These are phyloP conservation scores for Thysanoteuthis rhombus DNA, from an alignment of 2,888 invertebrate species.

Conservation along the genomic window DNA sequence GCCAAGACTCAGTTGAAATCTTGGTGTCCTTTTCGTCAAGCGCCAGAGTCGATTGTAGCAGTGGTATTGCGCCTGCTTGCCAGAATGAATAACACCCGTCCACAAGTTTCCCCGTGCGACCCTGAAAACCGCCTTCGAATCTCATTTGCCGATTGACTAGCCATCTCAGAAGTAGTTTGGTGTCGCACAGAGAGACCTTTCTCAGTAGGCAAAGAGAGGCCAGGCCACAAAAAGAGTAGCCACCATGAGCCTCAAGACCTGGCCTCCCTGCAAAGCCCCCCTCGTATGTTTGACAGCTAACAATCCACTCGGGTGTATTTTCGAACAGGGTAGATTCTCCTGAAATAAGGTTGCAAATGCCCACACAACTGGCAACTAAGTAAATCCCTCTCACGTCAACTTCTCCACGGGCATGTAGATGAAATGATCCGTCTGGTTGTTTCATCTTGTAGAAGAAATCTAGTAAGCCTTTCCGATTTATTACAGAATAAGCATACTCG, in stretches of 20 bases:
- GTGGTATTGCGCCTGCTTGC: slow-evolving; percentile 93
- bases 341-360: slow-evolving; percentile 80
- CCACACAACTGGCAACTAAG: slow-evolving; percentile 91
- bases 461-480: slow-evolving; percentile 81
- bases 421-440: slow-evolving; percentile 88
- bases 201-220: slow-evolving; percentile 87
- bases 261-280: slow-evolving; percentile 96
- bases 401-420: slow-evolving; percentile 91
- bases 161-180: slow-evolving; percentile 84
- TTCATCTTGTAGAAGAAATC: slow-evolving; percentile 83
- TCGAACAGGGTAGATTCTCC: slow-evolving; percentile 79
- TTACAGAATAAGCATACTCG: slow-evolving; percentile 85
- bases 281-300: slow-evolving; percentile 95
- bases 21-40: slow-evolving; percentile 43
- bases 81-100: slow-evolving; percentile 99
- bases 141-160: slow-evolving; percentile 89
- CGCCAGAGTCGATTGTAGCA: slow-evolving; percentile 74
- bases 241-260: slow-evolving; percentile 97
- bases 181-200: slow-evolving; percentile 79
- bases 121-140: slow-evolving; percentile 93
- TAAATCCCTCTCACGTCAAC: slow-evolving; percentile 94
- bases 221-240: slow-evolving; percentile 97
- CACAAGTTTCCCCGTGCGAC: slow-evolving; percentile 96
- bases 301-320: slow-evolving; percentile 90
- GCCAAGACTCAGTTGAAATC: slow-evolving; percentile 69